phyloP scores from a whole-genome alignment of 2,113 vertebrate species.

The Nothocercus julius region DNA sequence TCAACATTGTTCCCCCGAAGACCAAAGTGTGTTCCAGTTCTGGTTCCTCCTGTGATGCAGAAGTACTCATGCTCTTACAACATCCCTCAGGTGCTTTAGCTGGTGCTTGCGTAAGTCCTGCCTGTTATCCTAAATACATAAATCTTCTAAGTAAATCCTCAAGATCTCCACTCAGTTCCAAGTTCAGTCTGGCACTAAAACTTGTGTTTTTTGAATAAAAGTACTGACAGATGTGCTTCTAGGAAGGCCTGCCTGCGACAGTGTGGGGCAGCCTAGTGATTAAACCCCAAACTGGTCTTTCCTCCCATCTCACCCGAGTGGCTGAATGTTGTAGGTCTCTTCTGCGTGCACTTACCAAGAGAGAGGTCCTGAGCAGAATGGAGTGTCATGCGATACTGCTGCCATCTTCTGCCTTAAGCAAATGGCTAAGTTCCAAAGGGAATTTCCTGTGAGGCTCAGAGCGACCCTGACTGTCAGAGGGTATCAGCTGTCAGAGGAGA shows the following conservation, averaged over 20 bases:
- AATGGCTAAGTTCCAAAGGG: not conserved
- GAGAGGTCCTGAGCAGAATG: not conserved
- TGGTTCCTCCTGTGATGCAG: not conserved
- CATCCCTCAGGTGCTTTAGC: not conserved
- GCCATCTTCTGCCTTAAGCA: not conserved
- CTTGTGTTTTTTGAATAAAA: not conserved
- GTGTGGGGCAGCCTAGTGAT: not conserved
- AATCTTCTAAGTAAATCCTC: not conserved
- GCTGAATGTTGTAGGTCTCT: not conserved
- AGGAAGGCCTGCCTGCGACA: not conserved
- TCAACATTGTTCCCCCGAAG: not conserved
- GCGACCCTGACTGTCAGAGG: not conserved
- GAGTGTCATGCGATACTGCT: not conserved
- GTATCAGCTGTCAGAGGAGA: not conserved
- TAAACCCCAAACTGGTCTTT: not conserved
- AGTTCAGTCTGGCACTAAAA: not conserved
- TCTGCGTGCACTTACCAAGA: not conserved
- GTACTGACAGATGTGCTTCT: not conserved
- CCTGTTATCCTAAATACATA: too few species aligned
- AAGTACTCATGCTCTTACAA: not conserved
- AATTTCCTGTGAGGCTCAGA: fast-evolving
- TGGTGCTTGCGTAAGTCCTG: not conserved
- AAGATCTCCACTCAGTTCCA: not conserved
- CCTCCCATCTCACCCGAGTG: not conserved
- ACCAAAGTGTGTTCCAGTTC: not conserved